Evolutionary conservation across 2,113 vertebrate species (phyloP), one percentile per base, ranked within the genome.

Genomic region (Regulus satrapa): DNA sequence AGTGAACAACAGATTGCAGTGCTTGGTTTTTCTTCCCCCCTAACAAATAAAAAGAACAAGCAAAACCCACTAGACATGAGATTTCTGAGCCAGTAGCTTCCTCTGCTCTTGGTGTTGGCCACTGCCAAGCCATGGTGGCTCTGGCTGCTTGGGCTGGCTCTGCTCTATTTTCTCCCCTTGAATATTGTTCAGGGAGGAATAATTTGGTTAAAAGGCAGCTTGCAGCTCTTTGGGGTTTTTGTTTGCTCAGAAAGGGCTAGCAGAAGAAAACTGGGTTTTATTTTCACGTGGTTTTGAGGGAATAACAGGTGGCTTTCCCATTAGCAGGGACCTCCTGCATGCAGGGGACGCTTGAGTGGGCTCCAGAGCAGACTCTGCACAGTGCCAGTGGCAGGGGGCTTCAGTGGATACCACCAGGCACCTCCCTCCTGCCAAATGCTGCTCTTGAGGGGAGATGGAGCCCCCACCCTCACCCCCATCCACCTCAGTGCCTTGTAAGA

Each of bases 401-500:
- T 28, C 20, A 48, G 55, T 0, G 1, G n/a, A 2, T 6, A 14
- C 24, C 64, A 36, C 32, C 26, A 7, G 2, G 25, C 0, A 2
- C 28, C 28, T 25, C 76, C 24, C 32, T 24, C 20, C 32, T 40
- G 36, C 43, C 59, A 41, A 54, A 19, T 8, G 9, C 31, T 69
- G 61, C 34, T 58, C 1, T 0, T 8, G 19, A 48, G 13, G 25
- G 52, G 28, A 52, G 9, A 36, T 3, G 0, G 38, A 72, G 48
- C 16, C 10, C 18, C 7, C 15, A 6, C 10, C 32, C 29, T 56
- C 4, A 1, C 11, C 9, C 28, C 18, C 61, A 58, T 5, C n/a
- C 15, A 2, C 19, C 26, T 48, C 58, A 5, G 17, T 8, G 48
- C 46, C 59, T 38, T 25, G 26, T 5, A 31, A 25, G 86, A 72